A percentile compares a stretch with the other conserved stretches of the same genome.
phyloP scores from a whole-genome alignment of 2,888 invertebrate species.

The Strigamia maritima region DNA sequence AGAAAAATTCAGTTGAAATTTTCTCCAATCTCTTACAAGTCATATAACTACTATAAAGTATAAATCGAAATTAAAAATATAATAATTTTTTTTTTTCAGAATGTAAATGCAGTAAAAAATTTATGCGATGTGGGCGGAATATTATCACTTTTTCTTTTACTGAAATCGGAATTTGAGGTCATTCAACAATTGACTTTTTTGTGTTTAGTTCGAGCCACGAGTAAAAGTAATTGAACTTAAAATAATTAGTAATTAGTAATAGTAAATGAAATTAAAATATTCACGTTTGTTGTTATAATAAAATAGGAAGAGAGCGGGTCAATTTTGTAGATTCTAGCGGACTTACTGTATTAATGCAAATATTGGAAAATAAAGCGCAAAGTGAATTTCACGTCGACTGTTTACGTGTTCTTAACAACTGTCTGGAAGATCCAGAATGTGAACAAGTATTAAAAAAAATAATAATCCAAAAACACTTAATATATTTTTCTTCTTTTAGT shows the following conservation, averaged over 20 bases:
- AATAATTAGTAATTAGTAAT: no score
- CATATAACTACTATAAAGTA: neutral
- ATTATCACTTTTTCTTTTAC: neutral
- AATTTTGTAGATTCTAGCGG: neutral
- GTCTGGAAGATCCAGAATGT: slow-evolving; percentile 22
- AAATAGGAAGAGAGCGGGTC: neutral
- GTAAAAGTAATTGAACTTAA: neutral
- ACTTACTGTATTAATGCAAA: neutral
- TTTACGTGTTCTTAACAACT: neutral
- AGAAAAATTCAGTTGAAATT: slow-evolving; percentile 11
- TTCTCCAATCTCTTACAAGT: neutral
- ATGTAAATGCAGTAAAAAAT: neutral
- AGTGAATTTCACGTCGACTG: neutral
- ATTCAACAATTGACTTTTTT: neutral
- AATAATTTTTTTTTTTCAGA: neutral
- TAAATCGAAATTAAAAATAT: neutral
- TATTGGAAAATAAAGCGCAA: neutral
- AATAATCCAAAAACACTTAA: neutral
- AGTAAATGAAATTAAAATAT: neutral
- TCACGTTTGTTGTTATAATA: no score
- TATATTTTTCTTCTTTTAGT: neutral
- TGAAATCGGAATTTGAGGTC: slow-evolving; percentile 13
- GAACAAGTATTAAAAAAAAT: neutral
- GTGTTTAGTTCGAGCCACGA: neutral
- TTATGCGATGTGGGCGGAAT: neutral